Evolutionary conservation across 1,140 invertebrate genomes (phyloP).

Genomic region (Zaprionus tsacasi): DNA sequence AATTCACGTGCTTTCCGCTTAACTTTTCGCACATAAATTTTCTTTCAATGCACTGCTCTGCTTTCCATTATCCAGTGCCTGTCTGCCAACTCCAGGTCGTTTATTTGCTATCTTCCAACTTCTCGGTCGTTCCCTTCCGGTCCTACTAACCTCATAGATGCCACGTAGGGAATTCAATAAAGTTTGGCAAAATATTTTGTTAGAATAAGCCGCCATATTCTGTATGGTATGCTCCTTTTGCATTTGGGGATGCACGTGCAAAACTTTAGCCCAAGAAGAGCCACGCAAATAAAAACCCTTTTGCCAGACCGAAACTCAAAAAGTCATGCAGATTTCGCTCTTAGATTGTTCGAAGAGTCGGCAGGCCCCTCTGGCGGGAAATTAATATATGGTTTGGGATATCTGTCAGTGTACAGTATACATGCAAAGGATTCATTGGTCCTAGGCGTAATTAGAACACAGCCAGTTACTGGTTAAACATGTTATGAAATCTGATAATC

Average conservation of each 20-base stretch:
- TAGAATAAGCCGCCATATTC: conserved; percentile 56
- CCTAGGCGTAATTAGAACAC: neutral
- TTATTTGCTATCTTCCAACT: conserved; percentile 48
- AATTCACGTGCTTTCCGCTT: conserved; percentile 77
- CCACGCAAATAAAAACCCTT: conserved; percentile 27
- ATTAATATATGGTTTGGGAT: conserved; percentile 64
- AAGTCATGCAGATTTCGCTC: conserved; percentile 75
- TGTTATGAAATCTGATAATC: no score
- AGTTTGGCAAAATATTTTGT: conserved; percentile 80
- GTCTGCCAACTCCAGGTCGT: conserved; percentile 12
- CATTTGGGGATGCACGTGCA: conserved; percentile 53
- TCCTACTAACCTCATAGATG: conserved; percentile 33
- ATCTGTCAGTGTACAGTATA: conserved; percentile 24
- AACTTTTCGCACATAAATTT: conserved; percentile 73
- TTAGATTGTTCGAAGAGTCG: conserved; percentile 40
- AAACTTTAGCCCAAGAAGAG: conserved; percentile 56
- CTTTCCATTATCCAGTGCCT: neutral
- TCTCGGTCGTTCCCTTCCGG: conserved; percentile 31
- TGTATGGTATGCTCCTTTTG: conserved; percentile 56
- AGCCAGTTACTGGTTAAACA: conserved; percentile 13
- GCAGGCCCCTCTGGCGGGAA: conserved; percentile 54
- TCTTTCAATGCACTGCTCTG: conserved; percentile 65
- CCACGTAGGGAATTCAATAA: conserved; percentile 79
- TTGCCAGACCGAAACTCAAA: conserved; percentile 49
- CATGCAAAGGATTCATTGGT: conserved; percentile 27